Evolutionary conservation across 2,113 vertebrate genomes (phyloP).

Genomic region (Tupaia tana): DNA sequence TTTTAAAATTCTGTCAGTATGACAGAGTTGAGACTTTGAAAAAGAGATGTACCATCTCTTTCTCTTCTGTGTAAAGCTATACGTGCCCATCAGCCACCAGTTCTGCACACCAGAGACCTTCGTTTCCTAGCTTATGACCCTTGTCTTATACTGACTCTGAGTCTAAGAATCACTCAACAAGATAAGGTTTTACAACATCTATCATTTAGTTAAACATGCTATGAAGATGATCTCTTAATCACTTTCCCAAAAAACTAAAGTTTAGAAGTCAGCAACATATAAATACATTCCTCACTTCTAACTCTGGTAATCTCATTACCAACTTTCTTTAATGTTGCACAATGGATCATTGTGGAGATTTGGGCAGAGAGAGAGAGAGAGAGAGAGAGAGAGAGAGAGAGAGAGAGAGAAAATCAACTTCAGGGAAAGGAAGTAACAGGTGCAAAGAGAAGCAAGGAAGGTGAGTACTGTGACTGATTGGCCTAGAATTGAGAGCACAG

Average conservation of each 20-base stretch:
- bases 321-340: neutral
- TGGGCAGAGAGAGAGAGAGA: conserved; percentile 39
- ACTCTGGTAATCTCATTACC: neutral
- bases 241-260: conserved; percentile 39
- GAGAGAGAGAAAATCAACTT: conserved; percentile 36
- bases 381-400: conserved; percentile 33
- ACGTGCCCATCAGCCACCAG: neutral
- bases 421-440: conserved; percentile 11
- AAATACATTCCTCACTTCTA: conserved; percentile 36
- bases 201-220: neutral
- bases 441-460: neutral
- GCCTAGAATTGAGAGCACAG: neutral
- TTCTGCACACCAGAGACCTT: neutral
- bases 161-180: neutral
- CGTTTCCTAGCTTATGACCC: neutral
- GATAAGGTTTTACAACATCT: neutral
- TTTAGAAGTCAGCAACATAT: neutral
- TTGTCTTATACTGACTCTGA: neutral
- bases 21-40: neutral
- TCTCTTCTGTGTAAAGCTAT: neutral
- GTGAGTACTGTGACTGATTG: neutral
- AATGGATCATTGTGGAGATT: neutral
- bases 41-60: too few relatives aligned
- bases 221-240: neutral
- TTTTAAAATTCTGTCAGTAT: neutral